Evolutionary conservation across 2,888 invertebrate genomes (phyloP).

Genomic region (Oasisia sp.): DNA sequence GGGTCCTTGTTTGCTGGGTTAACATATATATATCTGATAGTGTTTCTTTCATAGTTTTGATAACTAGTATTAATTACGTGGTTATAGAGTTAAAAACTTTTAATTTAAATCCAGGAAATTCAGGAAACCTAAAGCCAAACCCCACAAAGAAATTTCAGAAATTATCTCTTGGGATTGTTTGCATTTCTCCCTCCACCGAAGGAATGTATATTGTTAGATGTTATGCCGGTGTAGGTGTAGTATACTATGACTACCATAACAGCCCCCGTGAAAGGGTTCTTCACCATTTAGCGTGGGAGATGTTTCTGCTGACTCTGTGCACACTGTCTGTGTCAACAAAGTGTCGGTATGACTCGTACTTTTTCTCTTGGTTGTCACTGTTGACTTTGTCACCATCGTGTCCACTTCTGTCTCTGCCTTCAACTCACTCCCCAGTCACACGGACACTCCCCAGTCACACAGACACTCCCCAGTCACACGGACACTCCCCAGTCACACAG

Average conservation of each 20-base stretch:
- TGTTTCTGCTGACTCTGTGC: not conserved
- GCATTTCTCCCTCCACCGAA: no score
- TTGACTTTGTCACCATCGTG: not conserved
- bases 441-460: not conserved
- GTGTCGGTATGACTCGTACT: not conserved
- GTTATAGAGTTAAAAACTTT: no score
- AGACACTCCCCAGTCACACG: not conserved
- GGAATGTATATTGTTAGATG: not conserved
- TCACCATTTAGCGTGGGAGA: not conserved
- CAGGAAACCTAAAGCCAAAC: no score
- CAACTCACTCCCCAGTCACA: not conserved
- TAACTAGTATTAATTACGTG: no score
- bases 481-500: no score
- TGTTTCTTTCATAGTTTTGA: no score
- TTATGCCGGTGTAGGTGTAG: not conserved
- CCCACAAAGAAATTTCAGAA: no score
- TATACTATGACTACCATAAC: not conserved
- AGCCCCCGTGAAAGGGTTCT: not conserved
- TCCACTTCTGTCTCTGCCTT: not conserved
- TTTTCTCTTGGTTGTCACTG: not conserved
- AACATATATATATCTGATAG: no score
- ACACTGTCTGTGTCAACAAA: not conserved
- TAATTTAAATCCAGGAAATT: no score
- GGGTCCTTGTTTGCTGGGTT: no score
- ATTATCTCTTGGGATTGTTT: no score